phyloP scores from a whole-genome alignment of 30 jellyfish, hydroid and myxozoan species.

The Pseudorhiza aurosa region DNA sequence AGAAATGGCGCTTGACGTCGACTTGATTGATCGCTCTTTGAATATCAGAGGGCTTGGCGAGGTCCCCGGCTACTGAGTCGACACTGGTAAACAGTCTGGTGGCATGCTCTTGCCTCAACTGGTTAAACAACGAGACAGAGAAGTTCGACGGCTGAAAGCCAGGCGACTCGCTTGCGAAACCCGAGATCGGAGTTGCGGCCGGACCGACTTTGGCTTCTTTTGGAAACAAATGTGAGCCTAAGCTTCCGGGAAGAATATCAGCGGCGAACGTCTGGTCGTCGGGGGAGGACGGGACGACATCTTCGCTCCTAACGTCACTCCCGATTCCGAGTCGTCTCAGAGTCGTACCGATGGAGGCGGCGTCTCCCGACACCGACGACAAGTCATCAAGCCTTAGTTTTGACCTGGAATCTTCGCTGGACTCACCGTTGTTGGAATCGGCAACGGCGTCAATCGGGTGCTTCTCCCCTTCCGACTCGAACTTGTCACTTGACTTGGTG shows the following conservation, averaged over 20 bases:
- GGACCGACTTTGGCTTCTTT: conserved; percentile 16
- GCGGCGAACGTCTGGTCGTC: conserved; percentile 22
- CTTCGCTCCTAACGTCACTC: conserved; percentile 50
- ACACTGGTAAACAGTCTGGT: conserved; percentile 35
- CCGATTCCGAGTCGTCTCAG: conserved; percentile 6
- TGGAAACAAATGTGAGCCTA: conserved; percentile 58
- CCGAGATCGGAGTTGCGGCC: background rate
- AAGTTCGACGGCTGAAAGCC: conserved; percentile 28
- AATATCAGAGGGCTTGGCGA: conserved; percentile 66
- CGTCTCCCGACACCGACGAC: conserved; percentile 14
- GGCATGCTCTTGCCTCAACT: conserved; percentile 58
- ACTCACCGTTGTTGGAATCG: conserved; percentile 3
- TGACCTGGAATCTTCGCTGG: conserved; percentile 44
- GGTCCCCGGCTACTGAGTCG: conserved; percentile 53
- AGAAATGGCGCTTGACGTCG: conserved; percentile 64
- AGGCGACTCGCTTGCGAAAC: conserved; percentile 10
- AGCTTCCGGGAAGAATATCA: conserved; percentile 61
- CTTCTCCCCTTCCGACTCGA: conserved; percentile 30
- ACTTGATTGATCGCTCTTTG: conserved; percentile 57
- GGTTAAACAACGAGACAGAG: conserved; percentile 52
- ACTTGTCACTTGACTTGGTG: conserved; percentile 26
- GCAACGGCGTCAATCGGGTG: conserved; percentile 1
- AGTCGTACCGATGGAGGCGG: background rate
- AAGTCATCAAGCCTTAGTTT: conserved; percentile 31
- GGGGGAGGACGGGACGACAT: conserved; percentile 59